Evolutionary conservation across 2,797 vertebrate species (phyloP).

Genomic region (Gymnoscopelus braueri): DNA sequence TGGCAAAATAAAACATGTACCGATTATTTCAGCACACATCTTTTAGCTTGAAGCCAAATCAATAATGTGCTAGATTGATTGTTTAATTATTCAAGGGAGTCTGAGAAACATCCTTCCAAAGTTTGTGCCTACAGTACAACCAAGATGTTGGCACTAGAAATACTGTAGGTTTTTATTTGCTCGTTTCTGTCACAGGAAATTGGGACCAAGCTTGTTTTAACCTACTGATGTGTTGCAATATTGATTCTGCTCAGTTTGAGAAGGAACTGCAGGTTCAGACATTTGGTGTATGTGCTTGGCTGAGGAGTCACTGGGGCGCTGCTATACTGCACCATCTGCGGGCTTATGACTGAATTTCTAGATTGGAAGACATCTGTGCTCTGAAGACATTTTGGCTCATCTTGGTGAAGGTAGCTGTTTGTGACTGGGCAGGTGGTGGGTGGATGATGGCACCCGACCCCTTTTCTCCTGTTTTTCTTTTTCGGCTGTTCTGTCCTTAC

Average conservation of each 20-base stretch:
- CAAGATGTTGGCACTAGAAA: background rate
- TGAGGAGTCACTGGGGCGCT: no score
- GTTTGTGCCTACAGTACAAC: background rate
- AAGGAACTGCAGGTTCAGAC: background rate
- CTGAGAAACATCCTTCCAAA: background rate
- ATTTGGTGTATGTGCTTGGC: no score
- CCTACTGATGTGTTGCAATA: background rate
- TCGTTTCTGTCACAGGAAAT: background rate
- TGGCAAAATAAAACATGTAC: conserved; percentile 5
- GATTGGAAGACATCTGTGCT: no score
- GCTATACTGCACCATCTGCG: no score
- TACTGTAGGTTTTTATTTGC: no score
- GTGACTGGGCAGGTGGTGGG: no score
- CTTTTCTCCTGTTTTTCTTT: no score
- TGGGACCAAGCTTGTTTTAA: background rate
- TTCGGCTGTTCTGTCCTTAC: no score
- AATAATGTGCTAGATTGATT: conserved; percentile 4
- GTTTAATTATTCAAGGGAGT: conserved; percentile 33
- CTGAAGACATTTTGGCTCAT: no score
- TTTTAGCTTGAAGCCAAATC: conserved; percentile 29
- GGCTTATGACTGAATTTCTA: no score
- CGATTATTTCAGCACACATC: conserved; percentile 7
- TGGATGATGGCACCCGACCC: no score
- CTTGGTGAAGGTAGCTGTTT: no score
- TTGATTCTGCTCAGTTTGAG: conserved; percentile 3